Base-by-base conservation (phyloP, 1,140 invertebrate species). In the Drosophila rhopaloa region DNA sequence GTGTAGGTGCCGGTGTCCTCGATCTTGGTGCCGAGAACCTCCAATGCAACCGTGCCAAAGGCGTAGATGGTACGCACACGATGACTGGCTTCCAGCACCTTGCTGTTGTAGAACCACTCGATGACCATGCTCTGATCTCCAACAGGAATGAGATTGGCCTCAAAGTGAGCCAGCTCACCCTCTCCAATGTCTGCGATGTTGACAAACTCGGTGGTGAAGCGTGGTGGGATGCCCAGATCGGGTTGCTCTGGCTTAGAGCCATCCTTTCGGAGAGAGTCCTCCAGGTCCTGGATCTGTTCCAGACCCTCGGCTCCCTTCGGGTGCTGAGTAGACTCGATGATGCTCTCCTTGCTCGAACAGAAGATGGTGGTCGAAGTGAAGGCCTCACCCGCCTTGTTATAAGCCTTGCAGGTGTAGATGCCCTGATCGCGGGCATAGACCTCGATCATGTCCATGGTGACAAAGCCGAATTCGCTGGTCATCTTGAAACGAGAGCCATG, bases 61-160 rank as follows among this genome's bases (percentile, higher is more conserved):
- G 97, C 97, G 89, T 98, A 97, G 24, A 98, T 97, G 35, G 97
- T 98, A 84, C 97, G 94, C 41, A 96, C 96, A 38, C 98, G 95
- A 92, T 97, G 96, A 93, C 97, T 97, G 24, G 97, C 97, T 93
- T 97, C 96, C 50, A 99, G 94, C 0, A 95, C 89, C 92, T 98
- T 96, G 38, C 96, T 97, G 92, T 99, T 98, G 84, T 97, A 98
- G 94, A 98, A 98, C 98, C 98, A 99, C 94, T 99, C 98, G 29
- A 99, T 97, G 29, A 96, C 95, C 98, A 99, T 99, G 29, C 96
- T 97, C 90, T 99, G 97, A 92, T 99, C 98, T 24, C 98, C 98
- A 54, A 97, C 96, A 10, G 98, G 98, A 46, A 97, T 96, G 0
- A 99, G 94, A 41, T 97, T 97, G 13, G 97, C 98, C 93, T 99